Evolutionary conservation across 2,113 vertebrate genomes (phyloP), one percentile per base, ranked within the genome.

Genomic region (Aptenodytes patagonicus): DNA sequence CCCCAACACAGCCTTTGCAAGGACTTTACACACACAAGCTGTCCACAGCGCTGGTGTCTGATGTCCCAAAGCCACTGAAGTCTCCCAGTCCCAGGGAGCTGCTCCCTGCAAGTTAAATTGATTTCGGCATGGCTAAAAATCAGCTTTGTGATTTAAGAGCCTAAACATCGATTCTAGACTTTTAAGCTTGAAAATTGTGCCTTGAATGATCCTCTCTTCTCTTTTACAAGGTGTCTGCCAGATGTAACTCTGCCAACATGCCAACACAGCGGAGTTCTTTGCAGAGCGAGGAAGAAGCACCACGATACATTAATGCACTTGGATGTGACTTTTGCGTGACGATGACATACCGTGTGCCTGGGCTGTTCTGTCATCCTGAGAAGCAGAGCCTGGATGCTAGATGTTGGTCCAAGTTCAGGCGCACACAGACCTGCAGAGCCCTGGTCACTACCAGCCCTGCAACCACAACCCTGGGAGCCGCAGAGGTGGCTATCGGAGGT

Each of bases 261-360:
- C 42, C 42, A 42, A 42, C 42, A 42, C 42, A 42, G 42, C 6
- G 42, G 42, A 42, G 42, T 42, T 42, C 42, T 42, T 42, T 40
- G 42, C 62, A 83, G 68, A 72, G 46, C 65, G 38, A 72, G 49
- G 24, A 68, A 54, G 36, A 66, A 66, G 42, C 24, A n/a, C 13
- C 65, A 31, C 12, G 13, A 17, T 0, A 19, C 3, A 26, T n/a
- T 6, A 31, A 36, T 10, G 28, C 16, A 15, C 49, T 36, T 6
- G 22, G 9, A 38, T 46, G 13, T 52, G 80, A 75, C 65, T 76
- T 82, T 29, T 62, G 42, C n/a, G 3, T 32, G 62, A 40, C 1
- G 19, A 22, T 14, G 31, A 7, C 1, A 0, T 24, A 12, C 32
- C 0, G 0, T 2, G 2, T 54, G 29, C 26, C n/a, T 2, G 2